Base-by-base conservation (phyloP, 2,888 invertebrate species). In the Geotrupes spiniger region DNA sequence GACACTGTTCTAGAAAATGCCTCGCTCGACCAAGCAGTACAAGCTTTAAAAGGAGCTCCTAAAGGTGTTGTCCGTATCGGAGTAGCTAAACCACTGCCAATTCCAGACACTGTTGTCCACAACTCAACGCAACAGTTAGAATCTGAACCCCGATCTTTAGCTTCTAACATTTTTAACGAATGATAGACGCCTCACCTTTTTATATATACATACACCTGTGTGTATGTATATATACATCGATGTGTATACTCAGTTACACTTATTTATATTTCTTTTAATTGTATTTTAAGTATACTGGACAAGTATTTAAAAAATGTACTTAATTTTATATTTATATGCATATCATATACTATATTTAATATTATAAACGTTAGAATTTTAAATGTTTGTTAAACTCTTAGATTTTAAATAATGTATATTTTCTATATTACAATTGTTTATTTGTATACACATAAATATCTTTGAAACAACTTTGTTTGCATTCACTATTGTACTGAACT, bases 21-120 rank as follows among this genome's bases (percentile, higher is more conserved):
- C 46, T 92, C 92, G 12, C 75, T 99, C 57, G 97, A 99, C 74
- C 90, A 94, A 74, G 98, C 98, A 2, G 97, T 98, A 39, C 94
- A 95, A 65, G 96, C 97, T 1, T 74, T 99, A 57, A 99, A 99
- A 74, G 94, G 96, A 26, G 97, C 98, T 2, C 85, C 93, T 0
- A 89, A 92, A 65, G 99, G 99, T 39, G 83, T 89, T 40, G 98
- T 99, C 1, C 84, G 89, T 57, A 93, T 99, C 65, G 97, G 97
- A 33, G 96, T 99, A 44, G 97, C 97, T 60, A 92, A 92, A 75
- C 92, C 93, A 26, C 78, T 92, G 64, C 92, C 92, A 54, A 82
- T 89, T 60, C 83, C 87, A 8, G 89, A 88, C 70, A 87, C 81
- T 62, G 75, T 80, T 52, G 72, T 71, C 45, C 75, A 75, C 60